Conservation (phyloP, 2,113 vertebrate species). For the Epinephelus moara region DNA sequence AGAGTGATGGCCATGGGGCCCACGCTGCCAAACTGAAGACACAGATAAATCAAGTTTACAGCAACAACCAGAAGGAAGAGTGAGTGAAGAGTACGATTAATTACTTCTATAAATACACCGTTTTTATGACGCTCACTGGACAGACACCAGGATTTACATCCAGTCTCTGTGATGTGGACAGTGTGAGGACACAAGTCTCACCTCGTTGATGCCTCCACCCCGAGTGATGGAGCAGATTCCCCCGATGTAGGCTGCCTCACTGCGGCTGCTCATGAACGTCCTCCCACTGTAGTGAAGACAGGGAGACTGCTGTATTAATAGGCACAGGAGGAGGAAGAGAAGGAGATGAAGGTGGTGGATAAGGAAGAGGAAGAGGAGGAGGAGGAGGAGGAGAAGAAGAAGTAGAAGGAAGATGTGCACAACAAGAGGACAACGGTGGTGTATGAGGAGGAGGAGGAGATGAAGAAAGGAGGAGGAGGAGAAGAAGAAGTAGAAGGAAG, state of each 20-base stretch:
- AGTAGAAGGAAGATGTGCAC: too few relatives aligned
- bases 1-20: constrained; percentile 94
- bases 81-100: background rate
- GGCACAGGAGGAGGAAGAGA: background rate
- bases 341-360: too few relatives aligned
- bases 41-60: background rate
- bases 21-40: constrained; percentile 90
- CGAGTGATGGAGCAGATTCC: constrained; percentile 91
- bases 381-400: too few relatives aligned
- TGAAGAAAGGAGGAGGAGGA: too few relatives aligned
- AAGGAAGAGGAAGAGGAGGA: too few relatives aligned
- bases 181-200: constrained; percentile 52
- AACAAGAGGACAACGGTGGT: too few relatives aligned
- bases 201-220: constrained; percentile 94
- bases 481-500: too few relatives aligned
- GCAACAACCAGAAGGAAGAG: background rate
- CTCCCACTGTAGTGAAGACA: constrained; percentile 86
- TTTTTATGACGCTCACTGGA: background rate
- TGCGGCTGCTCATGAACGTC: constrained; percentile 94
- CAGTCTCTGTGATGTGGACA: too few relatives aligned
- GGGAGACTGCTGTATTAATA: background rate
- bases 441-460: too few relatives aligned
- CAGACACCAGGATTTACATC: background rate
- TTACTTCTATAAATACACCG: background rate
- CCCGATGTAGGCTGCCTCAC: constrained; percentile 93